phyloP scores from a whole-genome alignment of 2,113 vertebrate genomes.

The Gobiocypris rarus region DNA sequence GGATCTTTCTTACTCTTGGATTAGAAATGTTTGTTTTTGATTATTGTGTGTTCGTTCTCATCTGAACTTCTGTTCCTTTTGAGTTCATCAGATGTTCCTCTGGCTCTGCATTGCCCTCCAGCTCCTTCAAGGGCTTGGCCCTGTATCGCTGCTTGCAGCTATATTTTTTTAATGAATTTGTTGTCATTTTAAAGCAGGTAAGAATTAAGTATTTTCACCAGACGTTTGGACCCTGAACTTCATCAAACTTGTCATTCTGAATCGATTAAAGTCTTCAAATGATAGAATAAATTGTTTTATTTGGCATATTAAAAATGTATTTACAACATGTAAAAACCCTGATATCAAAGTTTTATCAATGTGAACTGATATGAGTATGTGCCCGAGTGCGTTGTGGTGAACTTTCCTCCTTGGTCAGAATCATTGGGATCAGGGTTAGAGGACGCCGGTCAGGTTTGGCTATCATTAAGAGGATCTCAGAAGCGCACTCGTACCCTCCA shows the following conservation, averaged over 20 bases:
- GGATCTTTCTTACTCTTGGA: too few species aligned
- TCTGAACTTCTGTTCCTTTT: too few species aligned
- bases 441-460: not conserved
- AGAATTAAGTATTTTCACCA: too few species aligned
- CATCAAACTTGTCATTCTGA: not conserved
- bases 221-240: not conserved
- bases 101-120: too few species aligned
- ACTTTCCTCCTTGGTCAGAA: not conserved
- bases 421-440: too few species aligned
- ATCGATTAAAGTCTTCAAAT: not conserved
- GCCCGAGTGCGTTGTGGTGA: conserved; percentile 60
- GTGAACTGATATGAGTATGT: conserved; percentile 64
- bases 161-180: not conserved
- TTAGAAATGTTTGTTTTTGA: too few species aligned
- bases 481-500: conserved; percentile 90
- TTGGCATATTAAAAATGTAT: conserved; percentile 56
- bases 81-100: too few species aligned
- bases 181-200: not conserved
- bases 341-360: conserved; percentile 28
- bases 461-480: conserved; percentile 57
- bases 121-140: too few species aligned
- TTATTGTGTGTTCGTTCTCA: too few species aligned
- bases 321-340: conserved; percentile 60
- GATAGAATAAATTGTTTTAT: conserved; percentile 64
- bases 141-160: too few species aligned